Conservation (phyloP, 2,797 vertebrate species). For the Gymnopithys bicolor region DNA sequence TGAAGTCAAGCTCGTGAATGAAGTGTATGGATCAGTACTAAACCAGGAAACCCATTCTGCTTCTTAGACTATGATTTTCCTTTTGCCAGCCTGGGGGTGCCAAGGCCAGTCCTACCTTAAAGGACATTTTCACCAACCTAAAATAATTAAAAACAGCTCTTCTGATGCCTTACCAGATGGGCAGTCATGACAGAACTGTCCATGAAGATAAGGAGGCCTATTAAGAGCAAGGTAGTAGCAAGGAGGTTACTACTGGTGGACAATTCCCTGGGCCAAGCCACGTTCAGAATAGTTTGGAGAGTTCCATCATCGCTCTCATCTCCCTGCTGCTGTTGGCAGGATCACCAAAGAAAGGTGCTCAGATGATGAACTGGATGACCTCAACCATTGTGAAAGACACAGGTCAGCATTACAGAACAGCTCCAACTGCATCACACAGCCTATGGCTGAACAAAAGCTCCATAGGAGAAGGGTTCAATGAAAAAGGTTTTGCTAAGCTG, state of each 20-base stretch:
- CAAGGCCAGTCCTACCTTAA: background rate
- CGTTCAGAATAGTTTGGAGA: background rate
- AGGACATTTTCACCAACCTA: background rate
- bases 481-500: conserved; percentile 28
- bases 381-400: background rate
- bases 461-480: background rate
- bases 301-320: background rate
- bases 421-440: background rate
- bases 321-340: background rate
- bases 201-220: background rate
- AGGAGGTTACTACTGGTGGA: background rate
- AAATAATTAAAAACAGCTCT: background rate
- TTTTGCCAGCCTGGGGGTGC: background rate
- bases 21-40: background rate
- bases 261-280: background rate
- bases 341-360: background rate
- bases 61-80: background rate
- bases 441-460: background rate
- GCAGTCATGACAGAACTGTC: background rate
- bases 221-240: background rate
- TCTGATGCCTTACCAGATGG: background rate
- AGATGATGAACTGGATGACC: background rate
- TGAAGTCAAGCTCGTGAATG: background rate
- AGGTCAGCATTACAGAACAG: conserved; percentile 10
- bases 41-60: background rate